Base-by-base conservation (phyloP, 2,113 vertebrate genomes). In the Phylloscopus trochilus region DNA sequence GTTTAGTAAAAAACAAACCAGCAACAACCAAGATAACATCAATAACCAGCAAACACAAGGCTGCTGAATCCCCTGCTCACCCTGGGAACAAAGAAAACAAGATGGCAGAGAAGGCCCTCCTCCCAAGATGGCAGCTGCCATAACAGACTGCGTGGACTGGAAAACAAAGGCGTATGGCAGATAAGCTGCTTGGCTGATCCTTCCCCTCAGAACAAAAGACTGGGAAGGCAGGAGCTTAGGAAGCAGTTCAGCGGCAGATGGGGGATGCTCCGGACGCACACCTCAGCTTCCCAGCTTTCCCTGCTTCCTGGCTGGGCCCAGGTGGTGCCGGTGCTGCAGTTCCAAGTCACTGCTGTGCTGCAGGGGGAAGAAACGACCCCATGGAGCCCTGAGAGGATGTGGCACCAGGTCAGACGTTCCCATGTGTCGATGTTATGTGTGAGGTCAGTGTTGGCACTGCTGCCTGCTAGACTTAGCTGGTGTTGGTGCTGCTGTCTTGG, bases 241-340 rank as follows among this genome's bases (percentile, higher is more conserved):
- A 26, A 33, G 18, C 33, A 33, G 17, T 33, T 44, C 58, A 37
- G 21, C 17, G 39, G 56, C 47, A 63, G 58, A 37, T 46, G n/a
- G 27, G 28, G 28, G 18, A 47, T 46, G 41, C 11, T 39, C 68
- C 0, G 0, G 37, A 22, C 2, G 1, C 1, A 2, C 5, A 16
- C 12, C 21, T 10, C 31, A 44, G 13, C 13, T 44, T 62, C 13
- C 37, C 31, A 3, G 5, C 22, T 55, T 46, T 55, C 27, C 33
- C 39, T 18, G 39, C 27, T 37, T 52, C 49, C 22, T 73, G 58
- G 28, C 49, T 33, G 33, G 39, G 22, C 27, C 15, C 49, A 44
- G 33, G 9, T 79, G 39, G 31, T 35, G 49, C 31, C 1, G 0
- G 26, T 43, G 39, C 27, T 63, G 47, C 39, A 33, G 14, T 17